Percentiles rank a stretch among this genome's conserved stretches.
These are phyloP conservation scores for Origma solitaria DNA, from an alignment of 2,113 vertebrate species.

Conservation along the genomic window DNA sequence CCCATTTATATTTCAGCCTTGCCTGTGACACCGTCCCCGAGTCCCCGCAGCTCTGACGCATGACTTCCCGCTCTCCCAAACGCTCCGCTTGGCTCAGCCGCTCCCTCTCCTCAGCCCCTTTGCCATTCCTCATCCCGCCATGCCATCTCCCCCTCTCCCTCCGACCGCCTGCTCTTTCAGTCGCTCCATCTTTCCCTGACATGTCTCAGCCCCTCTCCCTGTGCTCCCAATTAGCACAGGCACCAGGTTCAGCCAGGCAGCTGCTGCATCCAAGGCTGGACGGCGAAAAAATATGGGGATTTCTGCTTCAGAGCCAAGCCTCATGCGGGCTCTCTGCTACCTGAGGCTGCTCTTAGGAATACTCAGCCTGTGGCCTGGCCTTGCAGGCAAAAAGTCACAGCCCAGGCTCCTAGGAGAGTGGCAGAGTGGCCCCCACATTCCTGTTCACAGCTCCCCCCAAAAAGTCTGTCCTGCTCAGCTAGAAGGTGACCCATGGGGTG, in stretches of 20 bases:
- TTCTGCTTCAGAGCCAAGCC: not conserved
- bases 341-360: not conserved
- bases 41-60: not conserved
- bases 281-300: not conserved
- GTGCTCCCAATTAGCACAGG: constrained; percentile 22
- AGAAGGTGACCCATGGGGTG: not conserved
- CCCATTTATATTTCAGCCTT: constrained; percentile 56
- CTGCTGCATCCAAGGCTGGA: not conserved
- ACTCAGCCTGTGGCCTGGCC: not conserved
- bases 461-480: not conserved
- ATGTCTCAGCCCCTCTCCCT: not conserved
- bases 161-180: not conserved
- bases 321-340: not conserved
- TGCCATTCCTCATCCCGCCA: not conserved
- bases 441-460: not conserved
- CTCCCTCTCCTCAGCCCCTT: not conserved
- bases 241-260: not conserved
- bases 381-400: not conserved
- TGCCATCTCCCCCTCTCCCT: not conserved
- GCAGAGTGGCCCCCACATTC: not conserved
- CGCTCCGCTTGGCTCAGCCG: not conserved
- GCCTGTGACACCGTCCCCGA: not conserved
- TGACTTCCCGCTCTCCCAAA: not conserved
- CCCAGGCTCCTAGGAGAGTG: not conserved
- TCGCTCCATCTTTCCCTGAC: not conserved